Base-by-base conservation (phyloP, 2,888 invertebrate genomes). In the Meteorus colon region DNA sequence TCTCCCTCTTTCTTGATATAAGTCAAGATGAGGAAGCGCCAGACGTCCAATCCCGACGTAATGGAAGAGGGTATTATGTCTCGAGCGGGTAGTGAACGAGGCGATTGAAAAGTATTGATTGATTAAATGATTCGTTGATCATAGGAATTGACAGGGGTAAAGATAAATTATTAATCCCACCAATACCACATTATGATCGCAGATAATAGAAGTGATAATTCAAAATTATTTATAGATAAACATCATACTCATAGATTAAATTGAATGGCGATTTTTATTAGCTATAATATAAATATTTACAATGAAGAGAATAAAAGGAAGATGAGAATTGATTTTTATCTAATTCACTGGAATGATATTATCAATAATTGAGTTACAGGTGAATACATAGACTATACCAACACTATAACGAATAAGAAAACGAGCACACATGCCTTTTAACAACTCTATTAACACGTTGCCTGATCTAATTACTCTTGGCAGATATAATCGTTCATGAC, bases 401-500 rank as follows among this genome's bases (percentile, higher is more conserved):
- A 29, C 62, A 31, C 62, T 29, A 16, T 31, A 29, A 71, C 74
- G 62, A 77, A 74, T 60, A 72, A 62, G 62, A 27, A 68, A 73
- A 74, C 73, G 77, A 60, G 78, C 76, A 74, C 76, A 78, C 70
- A 70, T 76, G 76, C 78, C 75, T 76, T 73, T 78, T 80, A 79
- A 80, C 80, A 77, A 78, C 80, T 79, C 78, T 76, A 81, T 80
- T 78, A 80, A 78, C 78, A 78, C 80, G 79, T 78, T 76, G 73
- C 73, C 75, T 77, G 80, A 80, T 81, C 80, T 80, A 79, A 81
- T 81, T 81, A 80, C 77, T 78, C 79, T 75, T 41, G 78, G 41
- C 73, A 78, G 76, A 80, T 77, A 78, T 73, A 80, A 81, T 81
- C 78, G 78, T 79, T 76, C 67, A 34, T 65, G 37, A 65, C 65